Evolutionary conservation across 2,113 vertebrate species (phyloP).

Genomic region (Galeopterus variegatus): DNA sequence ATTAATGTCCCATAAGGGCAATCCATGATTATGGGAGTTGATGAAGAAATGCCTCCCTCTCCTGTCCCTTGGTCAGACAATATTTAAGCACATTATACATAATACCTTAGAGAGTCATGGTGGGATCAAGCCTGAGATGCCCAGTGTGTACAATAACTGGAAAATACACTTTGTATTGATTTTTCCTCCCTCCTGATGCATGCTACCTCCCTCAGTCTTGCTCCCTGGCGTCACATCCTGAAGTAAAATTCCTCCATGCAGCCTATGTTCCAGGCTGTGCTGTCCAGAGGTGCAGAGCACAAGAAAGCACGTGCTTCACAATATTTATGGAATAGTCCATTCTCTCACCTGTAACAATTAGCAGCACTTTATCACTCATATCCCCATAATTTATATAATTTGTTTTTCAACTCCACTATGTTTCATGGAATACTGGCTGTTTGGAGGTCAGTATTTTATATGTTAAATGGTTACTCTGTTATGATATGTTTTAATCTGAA

Average conservation of each 20-base stretch:
- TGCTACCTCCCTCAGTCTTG: not conserved
- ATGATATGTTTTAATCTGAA: not conserved
- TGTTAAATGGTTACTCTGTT: not conserved
- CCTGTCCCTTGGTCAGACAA: not conserved
- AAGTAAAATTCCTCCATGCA: not conserved
- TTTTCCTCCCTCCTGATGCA: not conserved
- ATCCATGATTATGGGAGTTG: not conserved
- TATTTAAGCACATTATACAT: not conserved
- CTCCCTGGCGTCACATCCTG: not conserved
- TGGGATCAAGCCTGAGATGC: not conserved
- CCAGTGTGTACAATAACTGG: not conserved
- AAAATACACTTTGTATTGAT: not conserved
- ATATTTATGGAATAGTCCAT: not conserved
- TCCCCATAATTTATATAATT: not conserved
- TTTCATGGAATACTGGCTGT: not conserved
- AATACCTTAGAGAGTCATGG: not conserved
- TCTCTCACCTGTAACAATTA: not conserved
- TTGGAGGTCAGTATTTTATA: not conserved
- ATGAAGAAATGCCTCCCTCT: not conserved
- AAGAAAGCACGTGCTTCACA: not conserved
- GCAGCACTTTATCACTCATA: not conserved
- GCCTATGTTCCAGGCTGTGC: not conserved
- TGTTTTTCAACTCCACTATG: not conserved
- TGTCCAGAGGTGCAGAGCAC: not conserved
- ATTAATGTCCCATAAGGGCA: not conserved